Evolutionary conservation across 2,888 invertebrate species (phyloP), one percentile per base, ranked within the genome.

Genomic region (Atethmia centrago): DNA sequence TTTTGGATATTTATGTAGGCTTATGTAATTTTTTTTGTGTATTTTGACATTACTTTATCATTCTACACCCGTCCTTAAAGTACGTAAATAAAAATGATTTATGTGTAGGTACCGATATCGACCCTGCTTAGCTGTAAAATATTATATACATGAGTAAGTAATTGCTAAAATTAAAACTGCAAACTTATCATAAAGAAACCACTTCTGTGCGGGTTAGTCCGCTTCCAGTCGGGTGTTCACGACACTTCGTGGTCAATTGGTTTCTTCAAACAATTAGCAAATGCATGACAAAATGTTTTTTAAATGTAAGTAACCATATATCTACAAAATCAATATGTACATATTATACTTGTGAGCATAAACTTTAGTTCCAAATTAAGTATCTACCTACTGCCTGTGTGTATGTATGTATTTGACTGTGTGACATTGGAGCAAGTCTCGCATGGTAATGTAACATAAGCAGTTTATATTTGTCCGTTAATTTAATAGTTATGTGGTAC

Each of bases 191-290:
- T 75, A 75, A 10, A 63, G 56, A 56, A 79, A 73, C 79, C 70
- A 78, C 78, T 86, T 79, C 10, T 56, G 71, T 70, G 74, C 78
- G 68, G 78, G 19, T 74, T 47, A 64, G 49, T 82, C 84, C 71
- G 83, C 87, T 77, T 82, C 42, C 21, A 86, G 72, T 85, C 83
- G 73, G 85, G 80, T 73, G 79, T 69, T 49, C 51, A 56, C 59
- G 56, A 58, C 53, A 71, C 42, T 76, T 82, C 84, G 83, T 84
- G 87, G 53, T 74, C 71, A 74, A 59, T 75, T 55, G 66, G 70
- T 88, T 81, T 84, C 73, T 71, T 75, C 42, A 74, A 78, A 69
- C 76, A 76, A 70, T 88, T 89, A 89, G 70, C 85, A 69, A 72
- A 72, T 42, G 68, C 36, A 72, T 73, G 84, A 61, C 61, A 85